Evolutionary conservation across 2,797 vertebrate species (phyloP).

Genomic region (Bradypodion ventrale): DNA sequence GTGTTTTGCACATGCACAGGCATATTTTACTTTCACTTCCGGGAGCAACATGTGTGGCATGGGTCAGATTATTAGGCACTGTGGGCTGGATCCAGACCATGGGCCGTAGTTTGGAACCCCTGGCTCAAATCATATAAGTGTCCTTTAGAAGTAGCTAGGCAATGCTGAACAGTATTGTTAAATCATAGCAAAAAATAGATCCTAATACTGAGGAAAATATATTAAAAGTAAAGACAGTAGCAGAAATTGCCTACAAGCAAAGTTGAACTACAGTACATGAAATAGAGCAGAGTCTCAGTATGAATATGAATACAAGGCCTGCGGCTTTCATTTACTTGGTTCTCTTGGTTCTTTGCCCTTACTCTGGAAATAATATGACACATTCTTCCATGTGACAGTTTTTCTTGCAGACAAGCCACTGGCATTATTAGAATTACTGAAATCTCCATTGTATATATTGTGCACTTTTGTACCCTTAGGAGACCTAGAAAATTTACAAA

Average conservation of each 20-base stretch:
- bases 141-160: neutral
- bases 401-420: neutral
- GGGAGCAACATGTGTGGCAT: no score
- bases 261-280: neutral
- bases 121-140: neutral
- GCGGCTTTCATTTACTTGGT: neutral
- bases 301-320: conserved; percentile 3
- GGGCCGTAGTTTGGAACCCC: no score
- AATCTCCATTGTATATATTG: neutral
- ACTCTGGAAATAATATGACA: conserved; percentile 11
- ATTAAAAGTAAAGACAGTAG: neutral
- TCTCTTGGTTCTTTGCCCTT: neutral
- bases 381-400: neutral
- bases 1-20: no score
- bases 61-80: no score
- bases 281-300: neutral
- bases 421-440: conserved; percentile 9
- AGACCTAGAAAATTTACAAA: neutral
- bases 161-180: neutral
- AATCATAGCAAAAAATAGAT: no score
- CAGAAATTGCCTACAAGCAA: neutral
- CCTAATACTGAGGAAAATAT: neutral
- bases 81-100: no score
- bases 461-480: neutral
- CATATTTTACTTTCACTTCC: no score